Evolutionary conservation across 2,888 invertebrate genomes (phyloP).

Genomic region (Agriotes lineatus): DNA sequence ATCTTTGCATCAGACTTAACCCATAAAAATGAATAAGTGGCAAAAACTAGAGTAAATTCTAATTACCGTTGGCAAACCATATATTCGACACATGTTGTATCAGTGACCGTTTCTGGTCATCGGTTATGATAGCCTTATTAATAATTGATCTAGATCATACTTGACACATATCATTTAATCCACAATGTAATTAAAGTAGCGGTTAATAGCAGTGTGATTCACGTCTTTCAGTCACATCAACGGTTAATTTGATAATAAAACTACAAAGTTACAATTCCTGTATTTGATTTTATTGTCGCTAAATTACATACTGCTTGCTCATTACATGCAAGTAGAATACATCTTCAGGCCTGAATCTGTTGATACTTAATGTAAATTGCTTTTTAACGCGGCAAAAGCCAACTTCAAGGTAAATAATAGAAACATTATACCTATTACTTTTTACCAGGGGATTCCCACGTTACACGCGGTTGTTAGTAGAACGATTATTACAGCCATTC

Average conservation of each 20-base stretch:
- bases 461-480: constrained; percentile 3
- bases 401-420: constrained; percentile 4
- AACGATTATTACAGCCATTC: not conserved
- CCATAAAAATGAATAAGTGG: no score
- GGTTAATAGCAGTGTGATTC: not conserved
- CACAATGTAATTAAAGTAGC: not conserved
- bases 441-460: constrained; percentile 4
- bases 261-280: not conserved
- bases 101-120: not conserved
- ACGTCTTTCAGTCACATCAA: not conserved
- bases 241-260: not conserved
- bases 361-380: not conserved
- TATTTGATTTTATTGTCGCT: not conserved
- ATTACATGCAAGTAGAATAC: not conserved
- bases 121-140: not conserved
- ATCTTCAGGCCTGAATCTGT: not conserved
- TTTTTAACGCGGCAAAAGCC: not conserved
- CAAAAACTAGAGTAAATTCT: not conserved
- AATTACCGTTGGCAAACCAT: not conserved
- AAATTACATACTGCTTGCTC: not conserved
- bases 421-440: not conserved
- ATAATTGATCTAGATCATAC: not conserved
- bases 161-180: not conserved
- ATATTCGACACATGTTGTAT: not conserved
- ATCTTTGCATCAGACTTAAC: no score